A percentile compares a stretch with the other conserved stretches of the same genome.
Evolutionary conservation across 2,113 vertebrate species (phyloP).

Genomic region (Bungarus multicinctus): DNA sequence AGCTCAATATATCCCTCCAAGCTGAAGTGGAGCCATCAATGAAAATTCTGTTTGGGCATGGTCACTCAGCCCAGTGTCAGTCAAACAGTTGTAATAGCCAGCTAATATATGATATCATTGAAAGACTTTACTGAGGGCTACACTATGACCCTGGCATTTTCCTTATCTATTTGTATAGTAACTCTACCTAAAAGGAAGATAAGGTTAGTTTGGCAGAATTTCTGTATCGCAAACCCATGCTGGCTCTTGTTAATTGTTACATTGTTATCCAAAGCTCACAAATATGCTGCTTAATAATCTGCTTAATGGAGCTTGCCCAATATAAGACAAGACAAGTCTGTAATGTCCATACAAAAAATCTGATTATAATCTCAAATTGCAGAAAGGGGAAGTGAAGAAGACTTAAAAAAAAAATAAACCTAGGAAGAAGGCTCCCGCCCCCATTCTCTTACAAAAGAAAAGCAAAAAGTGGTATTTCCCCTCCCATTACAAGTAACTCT

Average conservation of each 20-base stretch:
- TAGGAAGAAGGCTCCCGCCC: background rate
- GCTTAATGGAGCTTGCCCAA: background rate
- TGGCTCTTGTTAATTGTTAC: background rate
- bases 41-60: background rate
- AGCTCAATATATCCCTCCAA: background rate
- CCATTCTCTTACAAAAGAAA: background rate
- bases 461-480: background rate
- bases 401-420: background rate
- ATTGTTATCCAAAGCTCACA: background rate
- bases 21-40: background rate
- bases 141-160: background rate
- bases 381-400: background rate
- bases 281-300: background rate
- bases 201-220: background rate
- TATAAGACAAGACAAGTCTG: background rate
- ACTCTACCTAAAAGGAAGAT: background rate
- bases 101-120: background rate
- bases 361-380: background rate
- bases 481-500: background rate
- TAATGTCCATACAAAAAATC: background rate
- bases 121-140: background rate
- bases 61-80: background rate
- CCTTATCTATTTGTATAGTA: background rate
- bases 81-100: background rate
- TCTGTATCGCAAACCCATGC: background rate